phyloP scores from a whole-genome alignment of 1,140 invertebrate species.

The Drosophila ambigua region DNA sequence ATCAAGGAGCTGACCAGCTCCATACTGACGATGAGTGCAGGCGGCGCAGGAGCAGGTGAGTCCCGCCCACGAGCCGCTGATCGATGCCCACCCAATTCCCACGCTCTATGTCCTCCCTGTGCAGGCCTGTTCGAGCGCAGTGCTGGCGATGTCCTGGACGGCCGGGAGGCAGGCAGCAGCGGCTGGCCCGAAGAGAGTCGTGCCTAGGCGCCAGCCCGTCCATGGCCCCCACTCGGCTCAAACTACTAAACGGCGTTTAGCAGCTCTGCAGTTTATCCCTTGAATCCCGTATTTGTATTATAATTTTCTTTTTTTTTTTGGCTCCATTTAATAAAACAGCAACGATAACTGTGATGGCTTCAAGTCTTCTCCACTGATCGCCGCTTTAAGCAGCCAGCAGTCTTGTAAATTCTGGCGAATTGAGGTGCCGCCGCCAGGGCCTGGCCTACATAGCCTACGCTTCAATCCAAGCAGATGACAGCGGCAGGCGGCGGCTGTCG shows the following conservation, averaged over 20 bases:
- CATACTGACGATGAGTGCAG: constrained; percentile 51
- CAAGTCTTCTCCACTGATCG: neutral
- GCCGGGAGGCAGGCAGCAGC: neutral
- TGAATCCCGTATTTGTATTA: too few relatives aligned
- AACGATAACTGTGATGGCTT: neutral
- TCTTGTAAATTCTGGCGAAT: neutral
- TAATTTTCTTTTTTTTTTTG: too few relatives aligned
- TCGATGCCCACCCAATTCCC: too few relatives aligned
- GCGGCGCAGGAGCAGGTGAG: too few relatives aligned
- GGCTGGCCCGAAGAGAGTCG: constrained; percentile 29
- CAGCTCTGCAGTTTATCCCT: constrained; percentile 37
- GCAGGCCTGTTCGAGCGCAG: neutral
- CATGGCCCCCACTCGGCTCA: constrained; percentile 18
- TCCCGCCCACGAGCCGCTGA: too few relatives aligned
- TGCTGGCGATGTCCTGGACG: constrained; percentile 14
- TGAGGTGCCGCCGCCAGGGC: constrained; percentile 10
- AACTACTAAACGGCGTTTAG: constrained; percentile 52
- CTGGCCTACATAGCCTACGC: constrained; percentile 29
- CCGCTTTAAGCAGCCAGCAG: too few relatives aligned
- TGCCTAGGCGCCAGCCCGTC: neutral
- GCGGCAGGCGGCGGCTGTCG: neutral
- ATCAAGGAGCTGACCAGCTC: constrained; percentile 64
- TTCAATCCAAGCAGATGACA: constrained; percentile 26
- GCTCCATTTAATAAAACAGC: constrained; percentile 18
- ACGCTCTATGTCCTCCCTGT: neutral